Evolutionary conservation across 1,140 invertebrate species (phyloP), one percentile per base, ranked within the genome.

Genomic region (Philotrypesis tridentata): DNA sequence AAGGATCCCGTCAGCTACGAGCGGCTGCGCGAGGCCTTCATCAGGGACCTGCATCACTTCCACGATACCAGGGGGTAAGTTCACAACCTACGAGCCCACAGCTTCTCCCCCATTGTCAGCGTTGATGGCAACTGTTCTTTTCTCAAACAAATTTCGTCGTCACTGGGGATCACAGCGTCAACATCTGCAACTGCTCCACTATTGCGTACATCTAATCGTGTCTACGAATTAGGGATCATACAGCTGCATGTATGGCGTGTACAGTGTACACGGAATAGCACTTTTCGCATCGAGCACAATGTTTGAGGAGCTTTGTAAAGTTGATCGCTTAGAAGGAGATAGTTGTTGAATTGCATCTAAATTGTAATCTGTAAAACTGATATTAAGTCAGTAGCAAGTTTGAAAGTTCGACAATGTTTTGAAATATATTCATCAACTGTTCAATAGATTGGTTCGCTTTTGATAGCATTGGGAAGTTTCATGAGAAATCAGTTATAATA

Each of bases 21-120:
- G 87, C 93, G 93, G 91, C 95, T 96, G 90, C 94, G 95, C 85
- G 93, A 94, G 83, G 92, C 93, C 84, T 97, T 97, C 92, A 91
- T 97, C 83, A 94, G 95, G 86, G 96, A 97, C 87, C 92, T 97
- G 84, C 94, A 94, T 85, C 95, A 96, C 87, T 97, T 97, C 88
- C 96, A 97, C 90, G 95, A 96, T 80, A 94, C 94, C 82, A 94
- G 96, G 92, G 96, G 96, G 96, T 97, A 92, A 94, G 94, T 93
- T 5, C 73, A 11, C 21, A 12, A 25, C 61, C 27, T 3, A 29
- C 7, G 17, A 12, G 61, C 61, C 27, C 2, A 29, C 7, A 12
- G 25, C 27, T 65, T 65, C 9, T 17, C 48, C 17, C 21, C 48
- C 48, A 21, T 55, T n/a, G 48, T 17, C 48, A 55, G 21, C 12